Conservation (phyloP, 1,140 invertebrate species). For the Pachyrhynchus sulphureomaculatus region DNA sequence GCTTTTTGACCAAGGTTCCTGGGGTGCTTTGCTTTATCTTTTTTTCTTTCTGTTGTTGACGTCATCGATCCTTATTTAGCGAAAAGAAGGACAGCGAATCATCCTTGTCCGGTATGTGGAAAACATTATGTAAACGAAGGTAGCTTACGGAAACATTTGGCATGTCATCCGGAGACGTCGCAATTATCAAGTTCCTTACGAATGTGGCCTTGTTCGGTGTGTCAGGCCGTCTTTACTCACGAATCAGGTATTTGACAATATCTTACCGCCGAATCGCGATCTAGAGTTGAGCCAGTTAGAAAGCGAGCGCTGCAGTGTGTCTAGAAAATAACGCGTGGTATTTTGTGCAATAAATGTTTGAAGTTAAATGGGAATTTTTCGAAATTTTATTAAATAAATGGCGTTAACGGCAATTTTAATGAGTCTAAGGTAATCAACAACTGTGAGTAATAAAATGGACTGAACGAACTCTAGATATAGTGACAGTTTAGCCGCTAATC, state of each 20-base stretch:
- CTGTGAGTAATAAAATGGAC: too few relatives aligned
- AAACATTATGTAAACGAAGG: constrained; percentile 95
- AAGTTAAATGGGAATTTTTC: too few relatives aligned
- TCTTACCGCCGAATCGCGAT: neutral
- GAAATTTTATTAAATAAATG: too few relatives aligned
- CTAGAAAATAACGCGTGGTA: too few relatives aligned
- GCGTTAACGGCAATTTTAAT: too few relatives aligned
- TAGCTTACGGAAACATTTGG: constrained; percentile 86
- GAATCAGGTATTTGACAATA: constrained; percentile 73
- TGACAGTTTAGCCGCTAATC: too few relatives aligned
- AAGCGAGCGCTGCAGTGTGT: neutral
- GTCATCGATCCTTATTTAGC: constrained; percentile 76
- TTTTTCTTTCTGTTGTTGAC: constrained; percentile 53
- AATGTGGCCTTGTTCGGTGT: constrained; percentile 94
- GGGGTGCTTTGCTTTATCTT: constrained; percentile 53
- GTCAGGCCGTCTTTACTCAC: constrained; percentile 90
- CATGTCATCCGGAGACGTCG: constrained; percentile 87
- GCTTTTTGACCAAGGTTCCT: constrained; percentile 41
- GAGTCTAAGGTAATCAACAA: too few relatives aligned
- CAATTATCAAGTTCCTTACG: constrained; percentile 81
- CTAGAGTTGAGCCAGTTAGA: neutral
- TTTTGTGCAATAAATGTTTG: too few relatives aligned
- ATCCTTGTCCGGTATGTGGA: constrained; percentile 91
- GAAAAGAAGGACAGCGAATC: constrained; percentile 88
- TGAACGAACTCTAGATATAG: too few relatives aligned